Conservation (phyloP, 2,797 vertebrate genomes). For the Valencia hispanica region DNA sequence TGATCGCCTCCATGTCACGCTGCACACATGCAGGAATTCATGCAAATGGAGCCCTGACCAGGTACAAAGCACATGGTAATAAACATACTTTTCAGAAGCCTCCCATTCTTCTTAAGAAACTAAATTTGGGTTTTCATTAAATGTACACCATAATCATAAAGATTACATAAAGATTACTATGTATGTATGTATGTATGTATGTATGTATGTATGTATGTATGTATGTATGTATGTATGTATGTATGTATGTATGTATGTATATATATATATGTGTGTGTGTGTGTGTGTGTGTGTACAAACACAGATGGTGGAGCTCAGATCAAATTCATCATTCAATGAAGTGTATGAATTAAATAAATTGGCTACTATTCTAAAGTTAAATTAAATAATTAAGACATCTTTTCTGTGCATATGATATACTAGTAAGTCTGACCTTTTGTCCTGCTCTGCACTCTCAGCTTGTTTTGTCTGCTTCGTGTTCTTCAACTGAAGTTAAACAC, state of each 20-base stretch:
- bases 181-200: too few species aligned
- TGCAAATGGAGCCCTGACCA: too few species aligned
- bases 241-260: too few species aligned
- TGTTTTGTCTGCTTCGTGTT: constrained; percentile 41
- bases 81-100: too few species aligned
- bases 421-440: background rate
- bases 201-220: too few species aligned
- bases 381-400: background rate
- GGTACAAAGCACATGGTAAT: too few species aligned
- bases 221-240: too few species aligned
- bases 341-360: background rate
- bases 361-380: background rate
- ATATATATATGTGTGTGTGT: too few species aligned
- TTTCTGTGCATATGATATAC: background rate
- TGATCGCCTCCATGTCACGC: too few species aligned
- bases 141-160: background rate
- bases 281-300: background rate
- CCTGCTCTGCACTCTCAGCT: constrained; percentile 21
- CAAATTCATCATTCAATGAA: background rate
- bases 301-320: background rate
- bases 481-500: constrained; percentile 58
- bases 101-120: too few species aligned
- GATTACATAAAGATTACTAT: too few species aligned
- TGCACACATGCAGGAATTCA: too few species aligned
- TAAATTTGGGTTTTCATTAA: background rate